Evolutionary conservation across 2,797 vertebrate genomes (phyloP), one percentile per base, ranked within the genome.

Genomic region (Anguilla pacifica): DNA sequence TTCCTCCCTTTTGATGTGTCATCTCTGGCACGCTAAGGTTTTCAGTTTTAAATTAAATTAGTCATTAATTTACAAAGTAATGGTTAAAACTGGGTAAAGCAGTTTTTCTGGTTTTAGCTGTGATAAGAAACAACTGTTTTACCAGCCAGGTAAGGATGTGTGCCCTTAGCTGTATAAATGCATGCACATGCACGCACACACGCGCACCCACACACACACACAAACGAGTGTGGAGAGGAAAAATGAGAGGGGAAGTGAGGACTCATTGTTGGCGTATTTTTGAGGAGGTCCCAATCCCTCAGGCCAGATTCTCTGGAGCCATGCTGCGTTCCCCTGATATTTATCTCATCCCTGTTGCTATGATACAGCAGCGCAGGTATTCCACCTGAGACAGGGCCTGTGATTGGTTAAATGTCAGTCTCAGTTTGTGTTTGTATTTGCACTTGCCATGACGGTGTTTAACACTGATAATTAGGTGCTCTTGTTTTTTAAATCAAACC

Each of bases 271-370:
- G 90, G 91, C 15, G 1, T 55, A 61, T 85, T 90, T 86, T 89
- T 53, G 88, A 91, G 90, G 87, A 87, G 83, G 87, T 83, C 13
- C 70, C 70, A 89, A 84, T 89, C 85, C 90, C 88, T 74, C 85
- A 88, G 85, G 88, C 55, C 53, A 22, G 51, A 77, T 85, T 77
- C 88, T 85, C 67, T 86, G 88, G 88, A 83, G 57, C 81, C 59
- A 89, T 84, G 79, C 64, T 72, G 84, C 89, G 82, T 81, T 28
- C 46, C 31, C 77, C 51, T 86, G 89, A 84, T 89, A 93, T 93
- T 90, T 91, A 93, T 92, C 77, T 87, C 85, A 86, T 85, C 83
- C 85, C 90, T 43, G 93, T 94, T 94, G 91, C 94, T 90, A 87
- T 86, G 94, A 88, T 86, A 92, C 88, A 0, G 88, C 90, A 61